Evolutionary conservation across 2,797 vertebrate species (phyloP).

Genomic region (Masticophis lateralis): DNA sequence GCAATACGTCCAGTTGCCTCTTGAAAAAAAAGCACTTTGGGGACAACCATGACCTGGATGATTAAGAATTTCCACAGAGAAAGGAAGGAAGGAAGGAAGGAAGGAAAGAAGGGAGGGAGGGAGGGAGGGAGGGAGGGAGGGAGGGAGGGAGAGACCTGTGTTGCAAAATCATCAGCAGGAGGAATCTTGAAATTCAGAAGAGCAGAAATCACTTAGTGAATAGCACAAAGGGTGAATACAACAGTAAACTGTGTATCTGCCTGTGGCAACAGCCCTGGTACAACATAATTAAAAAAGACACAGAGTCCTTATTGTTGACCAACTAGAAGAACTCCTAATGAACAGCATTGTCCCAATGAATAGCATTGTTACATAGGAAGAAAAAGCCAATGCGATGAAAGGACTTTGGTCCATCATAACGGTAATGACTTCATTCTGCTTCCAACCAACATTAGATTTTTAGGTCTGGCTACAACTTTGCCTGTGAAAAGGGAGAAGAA

Average conservation of each 20-base stretch:
- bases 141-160: fast-evolving
- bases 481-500: neutral
- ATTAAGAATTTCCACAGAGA: no score
- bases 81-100: no score
- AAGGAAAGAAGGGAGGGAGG: no score
- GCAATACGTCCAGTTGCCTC: no score
- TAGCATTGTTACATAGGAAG: neutral
- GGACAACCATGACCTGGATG: no score
- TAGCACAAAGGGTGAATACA: conserved; percentile 4
- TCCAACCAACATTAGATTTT: neutral
- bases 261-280: conserved; percentile 15
- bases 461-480: neutral
- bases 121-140: no score
- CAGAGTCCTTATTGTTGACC: conserved; percentile 11
- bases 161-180: conserved; percentile 11
- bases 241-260: neutral
- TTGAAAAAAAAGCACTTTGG: no score
- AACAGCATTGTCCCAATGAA: neutral
- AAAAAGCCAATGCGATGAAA: neutral
- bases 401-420: no score
- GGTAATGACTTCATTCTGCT: neutral
- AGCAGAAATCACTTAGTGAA: neutral
- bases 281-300: neutral
- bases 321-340: neutral
- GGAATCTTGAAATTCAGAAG: conserved; percentile 19